Evolutionary conservation across 2,113 vertebrate species (phyloP).

Genomic region (Chionomys nivalis): DNA sequence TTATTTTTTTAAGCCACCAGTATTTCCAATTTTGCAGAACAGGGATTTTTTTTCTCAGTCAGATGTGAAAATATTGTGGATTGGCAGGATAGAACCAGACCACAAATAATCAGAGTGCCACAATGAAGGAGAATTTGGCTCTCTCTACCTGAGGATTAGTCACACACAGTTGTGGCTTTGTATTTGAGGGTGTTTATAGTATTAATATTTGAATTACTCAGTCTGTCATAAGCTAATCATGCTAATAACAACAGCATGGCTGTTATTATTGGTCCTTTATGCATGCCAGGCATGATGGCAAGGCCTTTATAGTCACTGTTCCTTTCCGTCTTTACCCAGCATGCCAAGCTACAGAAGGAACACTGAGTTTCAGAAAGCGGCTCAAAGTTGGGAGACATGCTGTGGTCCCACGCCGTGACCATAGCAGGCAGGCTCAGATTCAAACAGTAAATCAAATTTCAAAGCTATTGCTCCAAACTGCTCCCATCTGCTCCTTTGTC

Average conservation of each 20-base stretch:
- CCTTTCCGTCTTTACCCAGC: not conserved
- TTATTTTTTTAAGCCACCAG: not conserved
- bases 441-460: not conserved
- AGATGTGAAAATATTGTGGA: constrained; percentile 9
- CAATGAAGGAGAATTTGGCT: constrained; percentile 6
- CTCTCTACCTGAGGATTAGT: not conserved
- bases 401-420: not conserved
- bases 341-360: not conserved
- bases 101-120: not conserved
- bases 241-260: not conserved
- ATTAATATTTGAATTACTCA: not conserved
- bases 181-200: not conserved
- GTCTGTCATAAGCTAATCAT: not conserved
- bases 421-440: not conserved
- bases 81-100: not conserved
- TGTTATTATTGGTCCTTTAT: not conserved
- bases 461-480: not conserved
- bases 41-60: not conserved
- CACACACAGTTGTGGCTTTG: not conserved
- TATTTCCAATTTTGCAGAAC: not conserved
- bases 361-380: not conserved
- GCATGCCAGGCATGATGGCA: not conserved
- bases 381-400: not conserved
- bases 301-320: not conserved
- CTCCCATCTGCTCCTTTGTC: not conserved